These are phyloP conservation scores for Siniperca undulata DNA, from an alignment of 2,797 vertebrate species.

Conservation along the genomic window DNA sequence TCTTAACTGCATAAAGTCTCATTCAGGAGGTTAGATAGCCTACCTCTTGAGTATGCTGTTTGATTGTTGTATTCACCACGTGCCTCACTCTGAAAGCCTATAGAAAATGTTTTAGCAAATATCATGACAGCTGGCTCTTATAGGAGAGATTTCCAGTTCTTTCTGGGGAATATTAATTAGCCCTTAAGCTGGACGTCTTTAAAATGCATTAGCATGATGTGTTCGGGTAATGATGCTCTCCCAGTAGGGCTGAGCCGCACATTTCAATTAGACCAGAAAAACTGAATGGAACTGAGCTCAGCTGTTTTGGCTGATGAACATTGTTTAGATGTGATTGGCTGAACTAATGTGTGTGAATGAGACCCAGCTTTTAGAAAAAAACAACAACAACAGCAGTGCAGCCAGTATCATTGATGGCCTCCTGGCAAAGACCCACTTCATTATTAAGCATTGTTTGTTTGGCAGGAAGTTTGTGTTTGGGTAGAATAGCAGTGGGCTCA, in stretches of 20 bases:
- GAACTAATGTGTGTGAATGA: slow-evolving; percentile 62
- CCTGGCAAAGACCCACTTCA: slow-evolving; percentile 70
- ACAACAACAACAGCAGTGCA: slow-evolving; percentile 43
- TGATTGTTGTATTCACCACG: not conserved
- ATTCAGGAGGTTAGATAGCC: not conserved
- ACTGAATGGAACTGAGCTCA: slow-evolving; percentile 70
- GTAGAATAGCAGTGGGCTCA: slow-evolving; percentile 64
- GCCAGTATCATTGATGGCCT: slow-evolving; percentile 57
- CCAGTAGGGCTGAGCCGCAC: slow-evolving; percentile 52
- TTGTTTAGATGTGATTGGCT: slow-evolving; percentile 71
- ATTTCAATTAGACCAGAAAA: slow-evolving; percentile 69
- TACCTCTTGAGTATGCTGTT: not conserved
- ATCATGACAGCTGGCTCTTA: slow-evolving; percentile 63
- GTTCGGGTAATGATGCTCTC: slow-evolving; percentile 72
- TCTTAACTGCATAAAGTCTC: not conserved
- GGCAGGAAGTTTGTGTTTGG: slow-evolving; percentile 73
- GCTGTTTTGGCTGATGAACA: slow-evolving; percentile 71
- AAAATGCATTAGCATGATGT: slow-evolving; percentile 79
- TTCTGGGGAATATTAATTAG: slow-evolving; percentile 75
- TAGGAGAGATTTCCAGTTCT: slow-evolving; percentile 45
- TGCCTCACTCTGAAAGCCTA: slow-evolving; percentile 11
- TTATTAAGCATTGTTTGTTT: slow-evolving; percentile 78
- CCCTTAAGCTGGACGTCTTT: slow-evolving; percentile 67
- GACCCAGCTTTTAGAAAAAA: slow-evolving; percentile 18
- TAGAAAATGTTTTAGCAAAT: slow-evolving; percentile 48